These are phyloP conservation scores for Chlorodrepanis virens DNA, from an alignment of 2,113 vertebrate genomes.

Conservation along the genomic window DNA sequence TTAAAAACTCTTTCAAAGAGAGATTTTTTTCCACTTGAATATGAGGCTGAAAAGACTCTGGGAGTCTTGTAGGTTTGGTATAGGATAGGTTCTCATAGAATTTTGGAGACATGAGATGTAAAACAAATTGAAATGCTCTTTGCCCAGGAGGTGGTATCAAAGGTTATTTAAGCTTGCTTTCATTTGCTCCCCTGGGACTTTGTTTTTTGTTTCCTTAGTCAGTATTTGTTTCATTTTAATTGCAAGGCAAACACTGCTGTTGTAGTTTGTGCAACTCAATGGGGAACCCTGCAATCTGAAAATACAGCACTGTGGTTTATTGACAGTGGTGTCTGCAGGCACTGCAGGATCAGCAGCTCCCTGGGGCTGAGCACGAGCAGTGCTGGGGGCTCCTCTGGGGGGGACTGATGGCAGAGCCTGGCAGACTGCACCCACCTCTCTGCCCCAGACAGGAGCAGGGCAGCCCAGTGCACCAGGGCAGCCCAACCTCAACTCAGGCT, in stretches of 20 bases:
- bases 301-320: neutral
- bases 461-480: neutral
- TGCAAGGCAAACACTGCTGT: neutral
- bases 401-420: neutral
- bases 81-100: neutral
- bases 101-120: neutral
- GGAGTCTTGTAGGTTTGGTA: neutral
- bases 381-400: fast-evolving
- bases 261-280: neutral
- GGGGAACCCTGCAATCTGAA: neutral
- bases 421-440: neutral
- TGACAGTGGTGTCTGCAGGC: fast-evolving
- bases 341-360: fast-evolving
- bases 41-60: neutral
- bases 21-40: neutral
- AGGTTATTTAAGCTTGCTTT: neutral
- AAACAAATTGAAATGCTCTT: neutral
- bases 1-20: neutral
- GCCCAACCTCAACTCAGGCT: fast-evolving
- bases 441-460: neutral
- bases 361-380: fast-evolving
- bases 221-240: neutral
- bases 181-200: neutral
- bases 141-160: neutral
- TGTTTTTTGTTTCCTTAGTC: neutral